Percentiles rank a stretch among this genome's conserved stretches.
These are phyloP conservation scores for Xestobium rufovillosum DNA, from an alignment of 2,888 invertebrate species.

Conservation along the genomic window DNA sequence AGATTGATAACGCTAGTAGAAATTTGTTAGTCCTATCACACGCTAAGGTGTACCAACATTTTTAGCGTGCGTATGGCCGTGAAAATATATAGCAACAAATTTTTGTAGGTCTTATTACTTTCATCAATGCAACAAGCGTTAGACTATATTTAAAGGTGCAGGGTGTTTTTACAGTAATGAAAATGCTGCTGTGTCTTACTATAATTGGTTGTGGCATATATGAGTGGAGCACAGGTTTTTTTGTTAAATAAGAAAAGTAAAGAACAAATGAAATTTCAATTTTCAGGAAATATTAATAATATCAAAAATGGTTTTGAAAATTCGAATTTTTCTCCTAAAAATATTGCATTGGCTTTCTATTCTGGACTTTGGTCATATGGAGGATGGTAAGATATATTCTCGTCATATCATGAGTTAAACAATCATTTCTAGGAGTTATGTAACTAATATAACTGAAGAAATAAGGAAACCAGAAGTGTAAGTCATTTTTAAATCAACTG, in stretches of 20 bases:
- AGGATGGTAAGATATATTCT: constrained; percentile 37
- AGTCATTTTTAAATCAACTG: too few species aligned
- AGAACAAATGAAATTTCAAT: background rate
- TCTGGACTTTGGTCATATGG: background rate
- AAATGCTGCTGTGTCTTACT: background rate
- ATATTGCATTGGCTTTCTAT: background rate
- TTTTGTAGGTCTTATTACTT: background rate
- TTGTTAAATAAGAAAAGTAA: too few species aligned
- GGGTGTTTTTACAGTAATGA: background rate
- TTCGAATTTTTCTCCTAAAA: background rate
- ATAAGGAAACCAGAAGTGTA: too few species aligned
- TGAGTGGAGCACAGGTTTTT: background rate
- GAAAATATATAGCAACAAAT: too few species aligned
- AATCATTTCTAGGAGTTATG: constrained; percentile 2
- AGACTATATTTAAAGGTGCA: background rate
- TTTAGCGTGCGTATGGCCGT: too few species aligned
- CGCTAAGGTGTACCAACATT: too few species aligned
- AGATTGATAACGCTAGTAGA: constrained; percentile 53
- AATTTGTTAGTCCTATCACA: background rate
- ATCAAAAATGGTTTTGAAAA: background rate
- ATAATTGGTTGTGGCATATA: constrained; percentile 1
- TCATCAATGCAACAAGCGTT: constrained; percentile 1
- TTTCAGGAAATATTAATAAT: background rate
- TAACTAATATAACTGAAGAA: too few species aligned
- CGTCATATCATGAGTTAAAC: constrained; percentile 1